Percentiles rank a stretch among this genome's conserved stretches.
phyloP scores from a whole-genome alignment of 2,113 vertebrate species.

The Prochilodus magdalenae region DNA sequence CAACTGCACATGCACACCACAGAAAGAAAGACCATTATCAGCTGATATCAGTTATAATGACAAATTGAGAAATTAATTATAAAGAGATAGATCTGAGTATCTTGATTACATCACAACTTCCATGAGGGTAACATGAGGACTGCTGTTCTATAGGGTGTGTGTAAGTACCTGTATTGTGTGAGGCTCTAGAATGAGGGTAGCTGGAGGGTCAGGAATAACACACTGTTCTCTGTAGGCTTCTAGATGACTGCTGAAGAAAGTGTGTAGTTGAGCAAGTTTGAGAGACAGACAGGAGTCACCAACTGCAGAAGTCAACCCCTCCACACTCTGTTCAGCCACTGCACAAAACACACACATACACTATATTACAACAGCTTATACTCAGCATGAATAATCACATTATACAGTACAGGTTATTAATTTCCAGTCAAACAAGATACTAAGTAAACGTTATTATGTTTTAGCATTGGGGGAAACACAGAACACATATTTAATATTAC shows the following conservation, averaged over 20 bases:
- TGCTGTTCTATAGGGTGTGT: neutral
- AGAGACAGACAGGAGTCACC: slow-evolving; percentile 72
- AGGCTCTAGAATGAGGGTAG: slow-evolving; percentile 71
- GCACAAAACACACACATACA: neutral
- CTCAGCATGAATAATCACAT: neutral
- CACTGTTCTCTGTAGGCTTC: slow-evolving; percentile 73
- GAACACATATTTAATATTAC: too few species aligned
- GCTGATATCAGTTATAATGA: too few species aligned
- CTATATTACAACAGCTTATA: neutral
- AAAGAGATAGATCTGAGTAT: neutral
- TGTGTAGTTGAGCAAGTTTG: slow-evolving; percentile 80
- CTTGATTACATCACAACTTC: neutral
- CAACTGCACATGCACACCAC: slow-evolving; percentile 32
- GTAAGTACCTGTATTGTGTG: slow-evolving; percentile 41
- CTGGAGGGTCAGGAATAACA: slow-evolving; percentile 72
- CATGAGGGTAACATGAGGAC: neutral
- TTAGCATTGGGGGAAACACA: too few species aligned
- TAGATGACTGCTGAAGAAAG: slow-evolving; percentile 77
- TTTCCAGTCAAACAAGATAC: too few species aligned
- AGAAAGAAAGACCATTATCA: neutral
- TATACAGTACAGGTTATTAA: too few species aligned
- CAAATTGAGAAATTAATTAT: too few species aligned
- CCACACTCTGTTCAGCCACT: slow-evolving; percentile 44
- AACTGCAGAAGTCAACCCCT: slow-evolving; percentile 67
- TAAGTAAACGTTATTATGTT: too few species aligned